Percentiles rank a stretch among this genome's conserved stretches.
Evolutionary conservation across 2,888 invertebrate genomes (phyloP).

Genomic region (Sminthurinus aureus): DNA sequence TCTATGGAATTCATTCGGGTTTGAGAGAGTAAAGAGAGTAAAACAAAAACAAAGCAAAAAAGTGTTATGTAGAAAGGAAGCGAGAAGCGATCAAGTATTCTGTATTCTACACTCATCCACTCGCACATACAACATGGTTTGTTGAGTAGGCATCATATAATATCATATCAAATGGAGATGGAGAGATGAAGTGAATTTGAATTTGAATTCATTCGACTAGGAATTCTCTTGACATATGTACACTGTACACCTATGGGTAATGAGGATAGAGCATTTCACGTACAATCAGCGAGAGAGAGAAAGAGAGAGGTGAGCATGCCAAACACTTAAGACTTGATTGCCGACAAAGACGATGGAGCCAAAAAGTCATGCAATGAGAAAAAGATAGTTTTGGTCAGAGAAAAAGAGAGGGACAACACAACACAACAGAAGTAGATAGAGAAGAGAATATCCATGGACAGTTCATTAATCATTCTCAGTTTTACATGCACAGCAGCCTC

Average conservation of each 20-base stretch:
- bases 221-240: neutral
- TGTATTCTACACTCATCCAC: neutral
- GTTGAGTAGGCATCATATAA: neutral
- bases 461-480: constrained; percentile 28
- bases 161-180: neutral
- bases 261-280: constrained; percentile 6
- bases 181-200: neutral
- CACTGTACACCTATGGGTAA: neutral
- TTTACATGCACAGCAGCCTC: constrained; percentile 3
- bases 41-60: neutral
- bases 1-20: neutral
- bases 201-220: neutral
- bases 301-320: constrained; percentile 20
- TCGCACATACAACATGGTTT: neutral
- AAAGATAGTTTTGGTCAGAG: neutral
- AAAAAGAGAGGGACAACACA: neutral
- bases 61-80: neutral
- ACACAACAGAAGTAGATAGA: neutral
- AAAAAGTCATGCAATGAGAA: neutral
- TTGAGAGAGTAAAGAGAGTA: neutral
- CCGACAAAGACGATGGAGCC: constrained; percentile 28
- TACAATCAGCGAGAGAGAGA: too few species aligned
- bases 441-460: constrained; percentile 11
- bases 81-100: neutral
- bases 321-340: constrained; percentile 31